Conservation (phyloP, 2,797 vertebrate species). For the Hypotaenidia philippensis region DNA sequence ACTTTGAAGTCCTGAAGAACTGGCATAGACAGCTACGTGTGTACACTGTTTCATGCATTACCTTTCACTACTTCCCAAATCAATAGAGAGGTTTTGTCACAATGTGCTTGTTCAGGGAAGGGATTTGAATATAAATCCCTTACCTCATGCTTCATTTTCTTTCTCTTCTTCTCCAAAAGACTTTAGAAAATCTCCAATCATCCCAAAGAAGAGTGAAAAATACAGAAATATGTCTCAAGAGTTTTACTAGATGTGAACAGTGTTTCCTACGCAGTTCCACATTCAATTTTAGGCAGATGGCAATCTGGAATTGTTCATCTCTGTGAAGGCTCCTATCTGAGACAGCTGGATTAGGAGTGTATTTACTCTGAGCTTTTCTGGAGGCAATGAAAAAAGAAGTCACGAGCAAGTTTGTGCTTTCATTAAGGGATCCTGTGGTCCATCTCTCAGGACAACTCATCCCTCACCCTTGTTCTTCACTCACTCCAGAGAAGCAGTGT, state of each 20-base stretch:
- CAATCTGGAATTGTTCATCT: neutral
- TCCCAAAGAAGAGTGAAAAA: conserved; percentile 18
- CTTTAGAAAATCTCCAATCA: neutral
- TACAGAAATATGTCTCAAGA: neutral
- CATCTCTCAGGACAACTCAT: neutral
- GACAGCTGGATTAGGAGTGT: neutral
- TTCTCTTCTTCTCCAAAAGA: neutral
- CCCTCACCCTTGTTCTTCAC: neutral
- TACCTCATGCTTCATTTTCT: neutral
- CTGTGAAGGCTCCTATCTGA: neutral
- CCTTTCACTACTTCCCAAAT: neutral
- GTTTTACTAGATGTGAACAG: neutral
- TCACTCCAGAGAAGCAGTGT: neutral
- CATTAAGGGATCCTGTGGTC: neutral
- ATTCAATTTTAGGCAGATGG: neutral
- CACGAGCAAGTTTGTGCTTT: neutral
- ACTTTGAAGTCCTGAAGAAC: neutral
- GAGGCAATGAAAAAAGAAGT: neutral
- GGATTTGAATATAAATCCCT: neutral
- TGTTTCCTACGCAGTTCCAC: neutral
- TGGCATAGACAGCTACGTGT: neutral
- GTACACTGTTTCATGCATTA: neutral
- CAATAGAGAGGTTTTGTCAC: accelerated
- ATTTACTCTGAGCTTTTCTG: neutral
- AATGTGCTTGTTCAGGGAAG: neutral